Evolutionary conservation across 2,888 invertebrate species (phyloP), one percentile per base, ranked within the genome.

Genomic region (Tipula confusa): DNA sequence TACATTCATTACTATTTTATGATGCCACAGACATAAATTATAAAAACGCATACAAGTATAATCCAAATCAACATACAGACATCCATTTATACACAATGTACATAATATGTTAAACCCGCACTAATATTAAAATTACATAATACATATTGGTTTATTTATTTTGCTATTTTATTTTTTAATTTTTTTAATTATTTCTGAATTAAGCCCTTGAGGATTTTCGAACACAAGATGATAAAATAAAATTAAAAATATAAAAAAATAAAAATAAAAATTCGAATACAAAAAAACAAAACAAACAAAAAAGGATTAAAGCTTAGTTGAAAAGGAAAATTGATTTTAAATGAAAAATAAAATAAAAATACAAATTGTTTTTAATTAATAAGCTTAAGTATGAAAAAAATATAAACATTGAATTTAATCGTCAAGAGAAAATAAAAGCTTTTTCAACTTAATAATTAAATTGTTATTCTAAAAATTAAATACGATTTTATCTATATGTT

Each of bases 301-400:
- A 64, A 64, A 64, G 64, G 64, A 64, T 64, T 64, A 64, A 64
- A 64, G 64, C 64, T 64, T 64, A 64, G 64, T 64, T 64, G 64
- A 64, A 64, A 64, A 24, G 64, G 11, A 64, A 64, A 64, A 64
- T 64, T 64, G 64, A 64, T 64, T 64, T 64, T 64, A 64, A 64
- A 64, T 24, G 24, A 24, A 64, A 64, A 64, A 24, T 64, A 64
- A 64, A 64, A 24, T 64, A 64, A 43, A 43, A 15, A 24, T 24
- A 64, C 24, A 24, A 64, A 64, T 64, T 24, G 64, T 64, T 64
- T 64, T 64, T 64, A 64, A 64, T 64, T 64, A 64, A 64, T 64
- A 64, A 64, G 64, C 24, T 64, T 64, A n/a, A 13, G 64, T 64
- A 24, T 24, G 15, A 15, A 24, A 64, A 64, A 64, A 64, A 64